Base-by-base conservation (phyloP, 2,113 vertebrate species). In the Zosterops borbonicus region DNA sequence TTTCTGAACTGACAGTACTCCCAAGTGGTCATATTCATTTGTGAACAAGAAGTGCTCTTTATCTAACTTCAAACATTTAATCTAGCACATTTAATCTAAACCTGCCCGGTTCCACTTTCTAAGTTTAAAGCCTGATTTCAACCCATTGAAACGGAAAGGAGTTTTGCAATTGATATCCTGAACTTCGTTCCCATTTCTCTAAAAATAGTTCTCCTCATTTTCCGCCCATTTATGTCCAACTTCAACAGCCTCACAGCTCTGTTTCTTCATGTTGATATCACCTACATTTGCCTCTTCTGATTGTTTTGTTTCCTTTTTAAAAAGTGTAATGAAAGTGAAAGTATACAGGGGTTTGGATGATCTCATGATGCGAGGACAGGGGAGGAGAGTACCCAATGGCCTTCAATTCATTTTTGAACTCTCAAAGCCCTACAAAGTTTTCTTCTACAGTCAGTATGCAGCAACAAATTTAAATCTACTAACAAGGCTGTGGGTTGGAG, bases 281-380 rank as follows among this genome's bases (percentile, higher is more conserved):
- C 24, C 60, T 78, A 52, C 6, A 20, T 68, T 83, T 47, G 31
- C 9, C 52, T 52, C 24, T 37, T 31, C 16, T 31, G 65, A 42
- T 9, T 63, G 18, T 53, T 76, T 70, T 24, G 15, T 23, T 68
- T 21, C 56, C n/a, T 71, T 41, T 68, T 22, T 21, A 74, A 65
- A 71, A 55, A 67, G 12, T 8, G 19, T 37, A 42, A 67, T 0
- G 2, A 76, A 92, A 91, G 41, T 44, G 21, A 64, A 92, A 76
- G 35, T 39, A 55, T 7, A 24, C 8, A 67, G 3, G 14, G 12
- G 5, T 53, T 55, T 79, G 44, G 68, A 68, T 35, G 44, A 62
- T 42, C 39, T 49, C 0, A 0, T 49, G 16, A 73, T 37, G 29
- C 7, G 13, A 77, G 13, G 17, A 39, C 21, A 60, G 27, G 2